Base-by-base conservation (phyloP, 2,113 vertebrate species). In the Polyodon spathula region DNA sequence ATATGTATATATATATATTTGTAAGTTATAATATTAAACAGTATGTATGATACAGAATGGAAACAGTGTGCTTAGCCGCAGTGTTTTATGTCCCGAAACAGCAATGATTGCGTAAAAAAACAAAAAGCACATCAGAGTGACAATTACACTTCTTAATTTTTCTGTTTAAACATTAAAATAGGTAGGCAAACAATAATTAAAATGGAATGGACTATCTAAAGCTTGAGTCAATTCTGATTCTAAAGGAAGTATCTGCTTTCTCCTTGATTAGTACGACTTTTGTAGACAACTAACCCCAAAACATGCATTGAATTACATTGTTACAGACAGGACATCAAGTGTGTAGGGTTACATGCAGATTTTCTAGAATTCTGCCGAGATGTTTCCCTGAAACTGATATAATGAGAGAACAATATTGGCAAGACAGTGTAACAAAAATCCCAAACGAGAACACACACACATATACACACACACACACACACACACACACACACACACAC, bases 241-340 rank as follows among this genome's bases (percentile, higher is more conserved):
- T 65, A 68, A 72, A 73, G 85, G 86, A 86, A 87, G 84, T 86
- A 84, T 87, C 85, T 88, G 83, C 87, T 88, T 87, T 86, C 85
- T 83, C 81, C 81, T 80, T 87, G 80, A 88, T 87, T 87, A 87
- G 70, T 75, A 84, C 82, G 82, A 86, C 86, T 86, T 85, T 86
- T 78, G 79, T 62, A 56, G 75, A 70, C 77, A 73, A 67, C 78
- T 84, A 86, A 86, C 86, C 81, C 83, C 78, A 78, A 82, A 84
- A 78, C 85, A 84, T 83, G 80, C 79, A 79, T 63, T 73, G 64
- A 6, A 62, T 65, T 68, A 85, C 81, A 86, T 86, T 86, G 74
- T 72, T 76, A 76, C 73, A 79, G 86, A 84, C 86, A 84, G 27
- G 27, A 75, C 74, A 71, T 83, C 78, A 81, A 78, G 75, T 66